Evolutionary conservation across 2,797 vertebrate species (phyloP).

Genomic region (Fratercula arctica): DNA sequence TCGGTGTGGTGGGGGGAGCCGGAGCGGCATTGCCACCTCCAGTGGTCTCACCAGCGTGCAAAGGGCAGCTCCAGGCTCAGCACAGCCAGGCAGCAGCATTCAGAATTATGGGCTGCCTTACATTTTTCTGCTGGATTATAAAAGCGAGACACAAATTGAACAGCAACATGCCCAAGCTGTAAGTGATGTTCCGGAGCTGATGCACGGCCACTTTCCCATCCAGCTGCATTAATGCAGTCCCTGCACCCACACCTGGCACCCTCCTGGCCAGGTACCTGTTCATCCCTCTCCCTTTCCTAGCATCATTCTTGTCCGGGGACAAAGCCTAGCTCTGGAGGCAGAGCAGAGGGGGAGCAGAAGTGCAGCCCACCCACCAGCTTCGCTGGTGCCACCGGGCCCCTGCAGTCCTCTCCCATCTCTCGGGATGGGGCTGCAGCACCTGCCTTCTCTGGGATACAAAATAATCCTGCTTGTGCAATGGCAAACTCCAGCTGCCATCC

Average conservation of each 20-base stretch:
- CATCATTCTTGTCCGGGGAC: background rate
- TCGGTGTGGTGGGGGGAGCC: background rate
- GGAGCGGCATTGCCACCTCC: background rate
- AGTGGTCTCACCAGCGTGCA: accelerated
- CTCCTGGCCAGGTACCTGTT: background rate
- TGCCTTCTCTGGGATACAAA: background rate
- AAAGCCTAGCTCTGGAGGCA: background rate
- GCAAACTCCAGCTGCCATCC: background rate
- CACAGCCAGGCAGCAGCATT: accelerated
- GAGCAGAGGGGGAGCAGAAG: background rate
- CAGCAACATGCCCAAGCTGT: background rate
- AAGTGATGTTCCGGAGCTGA: background rate
- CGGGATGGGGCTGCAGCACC: background rate
- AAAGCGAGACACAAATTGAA: background rate
- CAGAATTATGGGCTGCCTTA: too few relatives aligned
- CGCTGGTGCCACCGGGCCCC: background rate
- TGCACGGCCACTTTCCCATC: background rate
- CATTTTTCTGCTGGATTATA: background rate
- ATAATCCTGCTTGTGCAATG: background rate
- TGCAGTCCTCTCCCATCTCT: background rate
- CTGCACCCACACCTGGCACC: accelerated
- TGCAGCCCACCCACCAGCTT: background rate
- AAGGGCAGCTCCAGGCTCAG: accelerated
- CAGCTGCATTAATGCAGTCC: background rate
- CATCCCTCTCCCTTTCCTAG: background rate